Evolutionary conservation across 2,113 vertebrate genomes (phyloP).

Genomic region (Taurulus bubalis): DNA sequence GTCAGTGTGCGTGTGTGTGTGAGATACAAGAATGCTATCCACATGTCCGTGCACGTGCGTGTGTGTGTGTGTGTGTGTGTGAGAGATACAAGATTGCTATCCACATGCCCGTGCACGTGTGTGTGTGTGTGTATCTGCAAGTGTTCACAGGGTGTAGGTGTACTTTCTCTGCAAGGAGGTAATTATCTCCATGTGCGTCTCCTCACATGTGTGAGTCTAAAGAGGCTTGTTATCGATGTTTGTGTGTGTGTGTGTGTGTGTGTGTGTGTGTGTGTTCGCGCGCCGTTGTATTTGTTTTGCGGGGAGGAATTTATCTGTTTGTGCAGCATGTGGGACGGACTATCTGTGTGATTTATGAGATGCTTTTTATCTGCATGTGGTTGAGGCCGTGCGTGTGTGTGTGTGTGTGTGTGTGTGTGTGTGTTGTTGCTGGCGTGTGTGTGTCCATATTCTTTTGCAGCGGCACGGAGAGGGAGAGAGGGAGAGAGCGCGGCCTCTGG

Average conservation of each 20-base stretch:
- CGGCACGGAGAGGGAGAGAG: slow-evolving; percentile 7
- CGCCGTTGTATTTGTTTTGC: slow-evolving; percentile 61
- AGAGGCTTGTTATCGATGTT: slow-evolving; percentile 36
- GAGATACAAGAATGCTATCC: slow-evolving; percentile 29
- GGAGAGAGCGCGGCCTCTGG: slow-evolving; percentile 21
- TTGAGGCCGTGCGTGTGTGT: slow-evolving; percentile 12
- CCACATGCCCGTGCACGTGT: background rate
- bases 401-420: background rate
- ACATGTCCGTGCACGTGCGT: background rate
- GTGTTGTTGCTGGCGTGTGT: background rate
- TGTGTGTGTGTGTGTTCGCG: slow-evolving; percentile 11
- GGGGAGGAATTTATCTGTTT: slow-evolving; percentile 50
- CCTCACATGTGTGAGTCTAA: background rate
- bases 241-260: slow-evolving; percentile 15
- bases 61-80: background rate
- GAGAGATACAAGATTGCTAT: slow-evolving; percentile 31
- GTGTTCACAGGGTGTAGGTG: background rate
- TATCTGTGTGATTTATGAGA: slow-evolving; percentile 70
- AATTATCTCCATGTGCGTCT: slow-evolving; percentile 26
- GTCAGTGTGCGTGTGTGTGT: background rate
- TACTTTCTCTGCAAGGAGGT: slow-evolving; percentile 18
- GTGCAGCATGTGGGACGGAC: slow-evolving; percentile 24
- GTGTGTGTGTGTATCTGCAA: slow-evolving; percentile 8
- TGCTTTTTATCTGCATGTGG: slow-evolving; percentile 63
- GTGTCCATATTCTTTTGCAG: slow-evolving; percentile 14